These are phyloP conservation scores for Bellardia bayeri DNA, from an alignment of 2,888 invertebrate genomes.

Conservation along the genomic window DNA sequence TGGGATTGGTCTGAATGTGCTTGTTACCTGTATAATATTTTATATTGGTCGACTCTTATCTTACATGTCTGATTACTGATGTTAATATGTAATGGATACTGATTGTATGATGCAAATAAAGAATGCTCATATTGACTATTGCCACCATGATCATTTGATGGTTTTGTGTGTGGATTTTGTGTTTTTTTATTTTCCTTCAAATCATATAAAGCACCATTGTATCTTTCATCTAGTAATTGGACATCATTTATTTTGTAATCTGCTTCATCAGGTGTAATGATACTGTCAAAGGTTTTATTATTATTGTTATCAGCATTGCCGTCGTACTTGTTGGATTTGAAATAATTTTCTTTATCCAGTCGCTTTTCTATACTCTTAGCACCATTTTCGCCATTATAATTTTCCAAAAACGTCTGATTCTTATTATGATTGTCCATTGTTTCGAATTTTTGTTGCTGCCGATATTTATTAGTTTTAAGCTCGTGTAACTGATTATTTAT, in stretches of 20 bases:
- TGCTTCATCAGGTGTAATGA: neutral
- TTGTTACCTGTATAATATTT: too few species aligned
- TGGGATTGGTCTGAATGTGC: too few species aligned
- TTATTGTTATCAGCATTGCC: neutral
- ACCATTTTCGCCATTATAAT: neutral
- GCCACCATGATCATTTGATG: neutral
- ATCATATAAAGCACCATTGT: neutral
- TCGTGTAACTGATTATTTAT: neutral
- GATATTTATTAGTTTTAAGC: neutral
- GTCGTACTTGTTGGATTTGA: neutral
- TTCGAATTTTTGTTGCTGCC: neutral
- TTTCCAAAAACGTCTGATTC: neutral
- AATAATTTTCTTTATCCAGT: slow-evolving; percentile 29
- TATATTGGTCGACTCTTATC: neutral
- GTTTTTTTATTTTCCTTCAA: slow-evolving; percentile 7
- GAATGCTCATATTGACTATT: neutral
- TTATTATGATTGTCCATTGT: slow-evolving; percentile 36
- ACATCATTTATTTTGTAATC: neutral
- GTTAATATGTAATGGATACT: slow-evolving; percentile 14
- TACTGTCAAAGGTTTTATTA: neutral
- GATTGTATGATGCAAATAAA: slow-evolving; percentile 8
- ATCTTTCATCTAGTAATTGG: neutral
- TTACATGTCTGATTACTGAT: slow-evolving; percentile 24
- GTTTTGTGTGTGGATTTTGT: neutral
- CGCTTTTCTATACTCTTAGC: neutral